Evolutionary conservation across 1,140 invertebrate species (phyloP), one percentile per base, ranked within the genome.

Genomic region (Diprion similis): DNA sequence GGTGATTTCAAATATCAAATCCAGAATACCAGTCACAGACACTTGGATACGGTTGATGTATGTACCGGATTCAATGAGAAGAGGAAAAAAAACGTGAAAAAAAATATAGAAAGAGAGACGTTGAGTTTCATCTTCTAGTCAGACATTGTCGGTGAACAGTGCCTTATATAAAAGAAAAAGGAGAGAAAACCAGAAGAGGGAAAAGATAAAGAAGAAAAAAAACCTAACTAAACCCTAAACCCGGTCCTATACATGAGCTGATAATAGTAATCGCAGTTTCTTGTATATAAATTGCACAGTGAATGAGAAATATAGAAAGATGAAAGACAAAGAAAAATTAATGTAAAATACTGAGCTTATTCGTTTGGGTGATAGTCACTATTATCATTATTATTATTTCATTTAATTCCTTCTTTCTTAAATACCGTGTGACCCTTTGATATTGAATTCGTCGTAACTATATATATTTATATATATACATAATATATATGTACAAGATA

Each of bases 101-200:
- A 68, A 78, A 67, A 81, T 78, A 82, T 82, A 76, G 77, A 74
- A 77, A 82, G 82, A 86, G 51, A 59, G 11, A 59, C n/a, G 51
- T 59, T 15, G 85, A 87, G 85, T 85, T 88, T 88, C 84, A 84
- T 87, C 86, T 88, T 88, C 86, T 88, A 88, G 87, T 88, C 87
- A 88, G 83, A 86, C 84, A 87, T 84, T 87, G 85, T 88, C 86
- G 84, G 83, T 85, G 82, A 88, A 87, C 86, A 88, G 87, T 88
- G 87, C 87, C 87, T 88, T 88, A 88, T 85, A 37, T 68, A 4
- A 45, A 7, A 18, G 66, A 45, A 59, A 59, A 59, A 59, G 6
- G n/a, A 59, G n/a, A 59, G 24, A 4, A 37, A 37, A 37, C 24
- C 24, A 37, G 24, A 37, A 37, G 24, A 37, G 24, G 24, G n/a